These are phyloP conservation scores for Caradrina clavipalpis DNA, from an alignment of 2,888 invertebrate genomes.

Conservation along the genomic window DNA sequence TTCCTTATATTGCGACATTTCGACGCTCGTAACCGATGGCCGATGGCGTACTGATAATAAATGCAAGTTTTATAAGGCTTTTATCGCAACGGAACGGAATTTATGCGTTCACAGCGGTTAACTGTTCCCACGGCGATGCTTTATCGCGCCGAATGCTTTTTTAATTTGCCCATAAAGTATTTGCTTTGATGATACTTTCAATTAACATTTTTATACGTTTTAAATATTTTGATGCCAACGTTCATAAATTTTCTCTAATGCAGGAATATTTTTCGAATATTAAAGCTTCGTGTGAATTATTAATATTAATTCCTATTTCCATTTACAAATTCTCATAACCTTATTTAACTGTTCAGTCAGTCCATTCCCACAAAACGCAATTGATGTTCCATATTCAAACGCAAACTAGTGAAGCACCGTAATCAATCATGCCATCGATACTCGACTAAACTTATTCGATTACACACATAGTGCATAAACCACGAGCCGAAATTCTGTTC, in stretches of 20 bases:
- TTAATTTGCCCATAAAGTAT: constrained; percentile 78
- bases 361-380: constrained; percentile 12
- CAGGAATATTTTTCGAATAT: constrained; percentile 17
- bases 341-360: neutral
- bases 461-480: constrained; percentile 67
- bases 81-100: constrained; percentile 78
- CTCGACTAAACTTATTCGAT: constrained; percentile 67
- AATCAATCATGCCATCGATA: constrained; percentile 66
- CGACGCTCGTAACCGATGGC: constrained; percentile 72
- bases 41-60: constrained; percentile 75
- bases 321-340: neutral
- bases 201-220: constrained; percentile 69
- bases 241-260: constrained; percentile 28
- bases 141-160: constrained; percentile 74
- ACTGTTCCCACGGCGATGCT: constrained; percentile 81
- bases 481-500: constrained; percentile 67
- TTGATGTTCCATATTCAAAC: constrained; percentile 35
- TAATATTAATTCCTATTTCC: neutral
- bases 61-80: constrained; percentile 83
- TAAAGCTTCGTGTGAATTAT: constrained; percentile 16
- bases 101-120: constrained; percentile 77
- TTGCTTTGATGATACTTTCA: constrained; percentile 75
- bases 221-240: constrained; percentile 46
- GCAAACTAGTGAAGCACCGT: constrained; percentile 52
- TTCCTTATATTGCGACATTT: constrained; percentile 75